Evolutionary conservation across 2,113 vertebrate genomes (phyloP).

Genomic region (Halichoeres trimaculatus): DNA sequence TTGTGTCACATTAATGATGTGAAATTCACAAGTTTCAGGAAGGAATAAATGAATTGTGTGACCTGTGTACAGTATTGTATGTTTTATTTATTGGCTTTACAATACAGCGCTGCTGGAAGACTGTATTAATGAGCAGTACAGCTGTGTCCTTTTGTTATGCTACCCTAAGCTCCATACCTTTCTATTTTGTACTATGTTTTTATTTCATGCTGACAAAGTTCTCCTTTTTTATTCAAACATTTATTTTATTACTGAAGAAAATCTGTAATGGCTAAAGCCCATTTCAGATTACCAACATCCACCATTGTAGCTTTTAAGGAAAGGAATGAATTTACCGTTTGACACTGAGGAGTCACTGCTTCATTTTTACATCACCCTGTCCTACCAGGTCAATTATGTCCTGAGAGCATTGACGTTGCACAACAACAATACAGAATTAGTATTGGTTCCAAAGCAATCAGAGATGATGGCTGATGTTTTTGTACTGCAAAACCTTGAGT

Average conservation of each 20-base stretch:
- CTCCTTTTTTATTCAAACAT: conserved; percentile 52
- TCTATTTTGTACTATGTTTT: conserved; percentile 57
- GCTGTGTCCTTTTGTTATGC: conserved; percentile 63
- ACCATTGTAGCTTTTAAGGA: no score
- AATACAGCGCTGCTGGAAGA: conserved; percentile 72
- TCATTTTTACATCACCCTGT: background rate
- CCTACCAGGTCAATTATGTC: conserved; percentile 12
- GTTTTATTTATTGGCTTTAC: conserved; percentile 82
- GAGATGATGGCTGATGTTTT: conserved; percentile 25
- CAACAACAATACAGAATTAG: conserved; percentile 25
- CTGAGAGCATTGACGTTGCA: conserved; percentile 34
- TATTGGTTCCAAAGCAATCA: conserved; percentile 46
- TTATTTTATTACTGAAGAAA: conserved; percentile 28
- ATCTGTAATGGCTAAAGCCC: conserved; percentile 3
- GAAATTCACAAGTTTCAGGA: conserved; percentile 63
- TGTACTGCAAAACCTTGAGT: conserved; percentile 38
- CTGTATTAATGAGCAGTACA: conserved; percentile 73
- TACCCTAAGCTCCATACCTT: conserved; percentile 39
- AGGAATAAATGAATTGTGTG: conserved; percentile 61
- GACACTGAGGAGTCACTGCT: conserved; percentile 18
- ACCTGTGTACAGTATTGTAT: conserved; percentile 74
- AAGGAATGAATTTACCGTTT: conserved; percentile 21
- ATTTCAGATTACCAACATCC: background rate
- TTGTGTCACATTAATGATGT: conserved; percentile 53
- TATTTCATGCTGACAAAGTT: conserved; percentile 55